A percentile compares a stretch with the other conserved stretches of the same genome.
Evolutionary conservation across 2,113 vertebrate species (phyloP).

Genomic region (Ceyx melanurus): DNA sequence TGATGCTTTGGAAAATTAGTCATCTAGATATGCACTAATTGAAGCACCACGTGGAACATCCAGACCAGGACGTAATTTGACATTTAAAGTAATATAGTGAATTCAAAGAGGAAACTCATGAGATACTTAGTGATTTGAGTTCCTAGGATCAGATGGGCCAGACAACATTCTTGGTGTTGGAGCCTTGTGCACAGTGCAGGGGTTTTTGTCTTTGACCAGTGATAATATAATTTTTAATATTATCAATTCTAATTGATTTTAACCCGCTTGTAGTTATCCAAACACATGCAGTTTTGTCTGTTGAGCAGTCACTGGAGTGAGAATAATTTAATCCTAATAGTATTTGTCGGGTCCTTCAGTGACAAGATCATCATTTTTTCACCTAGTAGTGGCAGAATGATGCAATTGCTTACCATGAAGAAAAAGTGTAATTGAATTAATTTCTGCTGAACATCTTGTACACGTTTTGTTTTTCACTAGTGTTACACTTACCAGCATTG

Average conservation of each 20-base stretch:
- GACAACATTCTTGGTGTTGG: background rate
- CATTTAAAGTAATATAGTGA: background rate
- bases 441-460: background rate
- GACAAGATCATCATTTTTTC: conserved; percentile 45
- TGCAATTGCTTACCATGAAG: conserved; percentile 26
- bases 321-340: conserved; percentile 68
- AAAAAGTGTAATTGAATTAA: conserved; percentile 3
- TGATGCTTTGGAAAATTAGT: conserved; percentile 10
- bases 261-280: conserved; percentile 48
- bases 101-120: background rate
- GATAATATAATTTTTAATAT: too few relatives aligned
- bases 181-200: background rate
- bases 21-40: background rate
- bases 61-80: background rate
- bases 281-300: conserved; percentile 1
- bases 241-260: conserved; percentile 67
- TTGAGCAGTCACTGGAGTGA: conserved; percentile 25
- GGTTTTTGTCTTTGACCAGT: background rate
- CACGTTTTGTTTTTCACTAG: background rate
- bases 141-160: background rate
- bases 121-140: background rate
- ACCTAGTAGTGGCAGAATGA: conserved; percentile 13
- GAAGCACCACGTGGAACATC: background rate
- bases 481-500: background rate
- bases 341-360: conserved; percentile 24